Evolutionary conservation across 2,113 vertebrate genomes (phyloP).

Genomic region (Neomonachus schauinslandi): DNA sequence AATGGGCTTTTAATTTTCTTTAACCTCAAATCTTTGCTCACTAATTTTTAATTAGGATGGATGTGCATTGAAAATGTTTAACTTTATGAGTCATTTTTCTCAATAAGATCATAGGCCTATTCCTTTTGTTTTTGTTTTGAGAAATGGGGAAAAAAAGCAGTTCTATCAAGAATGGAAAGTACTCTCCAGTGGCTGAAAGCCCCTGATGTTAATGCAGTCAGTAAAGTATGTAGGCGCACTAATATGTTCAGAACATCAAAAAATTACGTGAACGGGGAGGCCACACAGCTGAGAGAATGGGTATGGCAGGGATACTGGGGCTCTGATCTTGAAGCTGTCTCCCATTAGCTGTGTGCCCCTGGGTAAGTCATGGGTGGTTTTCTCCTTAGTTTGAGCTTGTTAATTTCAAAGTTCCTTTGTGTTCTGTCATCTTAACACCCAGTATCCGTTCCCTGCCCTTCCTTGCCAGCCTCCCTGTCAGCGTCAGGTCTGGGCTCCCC

Average conservation of each 20-base stretch:
- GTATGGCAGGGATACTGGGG: fast-evolving
- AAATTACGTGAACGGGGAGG: neutral
- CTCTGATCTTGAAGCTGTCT: neutral
- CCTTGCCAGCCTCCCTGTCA: neutral
- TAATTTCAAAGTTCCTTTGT: neutral
- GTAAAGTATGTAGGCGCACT: neutral
- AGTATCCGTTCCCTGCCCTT: neutral
- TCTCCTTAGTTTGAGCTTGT: neutral
- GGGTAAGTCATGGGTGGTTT: neutral
- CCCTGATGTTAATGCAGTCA: neutral
- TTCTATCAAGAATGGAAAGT: neutral
- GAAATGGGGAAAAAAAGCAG: neutral
- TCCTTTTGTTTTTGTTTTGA: constrained; percentile 1
- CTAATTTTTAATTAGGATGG: neutral
- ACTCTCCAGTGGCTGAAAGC: neutral
- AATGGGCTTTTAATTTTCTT: neutral
- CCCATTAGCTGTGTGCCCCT: neutral
- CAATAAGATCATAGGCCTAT: neutral
- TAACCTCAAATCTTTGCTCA: neutral
- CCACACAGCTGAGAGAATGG: neutral
- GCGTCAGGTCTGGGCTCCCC: neutral
- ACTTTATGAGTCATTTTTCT: neutral
- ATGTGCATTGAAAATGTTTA: neutral
- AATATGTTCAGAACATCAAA: neutral
- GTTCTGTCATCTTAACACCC: neutral